phyloP scores from a whole-genome alignment of 1,140 invertebrate species.

The Araneus ventricosus region DNA sequence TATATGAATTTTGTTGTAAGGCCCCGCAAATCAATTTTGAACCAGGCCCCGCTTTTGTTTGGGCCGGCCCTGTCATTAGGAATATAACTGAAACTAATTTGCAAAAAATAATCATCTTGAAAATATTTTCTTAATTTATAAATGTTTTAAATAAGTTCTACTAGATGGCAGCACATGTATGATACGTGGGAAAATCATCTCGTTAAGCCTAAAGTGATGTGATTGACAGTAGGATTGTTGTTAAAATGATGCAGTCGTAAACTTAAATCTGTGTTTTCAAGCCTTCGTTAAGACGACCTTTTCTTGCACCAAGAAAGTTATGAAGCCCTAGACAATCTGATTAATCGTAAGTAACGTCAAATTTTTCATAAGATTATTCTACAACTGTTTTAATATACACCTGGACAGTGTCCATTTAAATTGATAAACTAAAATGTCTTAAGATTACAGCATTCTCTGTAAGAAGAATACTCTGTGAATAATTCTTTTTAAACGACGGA shows the following conservation, averaged over 20 bases:
- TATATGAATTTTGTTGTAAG: too few species aligned
- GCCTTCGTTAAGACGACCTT: background rate
- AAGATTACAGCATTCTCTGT: background rate
- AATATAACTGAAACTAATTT: too few species aligned
- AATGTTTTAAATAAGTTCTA: background rate
- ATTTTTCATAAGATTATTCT: background rate
- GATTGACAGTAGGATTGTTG: constrained; percentile 9
- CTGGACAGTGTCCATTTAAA: constrained; percentile 29
- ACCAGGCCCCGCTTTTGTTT: too few species aligned
- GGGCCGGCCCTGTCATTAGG: too few species aligned
- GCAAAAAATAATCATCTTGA: background rate
- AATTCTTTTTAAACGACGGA: background rate
- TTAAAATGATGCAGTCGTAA: background rate
- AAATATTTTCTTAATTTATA: background rate
- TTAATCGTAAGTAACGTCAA: background rate
- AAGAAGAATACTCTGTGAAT: background rate
- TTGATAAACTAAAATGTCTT: background rate
- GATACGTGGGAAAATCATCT: background rate
- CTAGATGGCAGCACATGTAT: constrained; percentile 50
- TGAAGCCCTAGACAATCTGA: constrained; percentile 7
- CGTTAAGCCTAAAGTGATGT: constrained; percentile 19
- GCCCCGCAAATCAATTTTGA: too few species aligned
- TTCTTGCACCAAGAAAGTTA: background rate
- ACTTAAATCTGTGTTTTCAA: constrained; percentile 14
- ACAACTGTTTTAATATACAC: background rate